Evolutionary conservation across 2,113 vertebrate species (phyloP).

Genomic region (Petromus typicus): DNA sequence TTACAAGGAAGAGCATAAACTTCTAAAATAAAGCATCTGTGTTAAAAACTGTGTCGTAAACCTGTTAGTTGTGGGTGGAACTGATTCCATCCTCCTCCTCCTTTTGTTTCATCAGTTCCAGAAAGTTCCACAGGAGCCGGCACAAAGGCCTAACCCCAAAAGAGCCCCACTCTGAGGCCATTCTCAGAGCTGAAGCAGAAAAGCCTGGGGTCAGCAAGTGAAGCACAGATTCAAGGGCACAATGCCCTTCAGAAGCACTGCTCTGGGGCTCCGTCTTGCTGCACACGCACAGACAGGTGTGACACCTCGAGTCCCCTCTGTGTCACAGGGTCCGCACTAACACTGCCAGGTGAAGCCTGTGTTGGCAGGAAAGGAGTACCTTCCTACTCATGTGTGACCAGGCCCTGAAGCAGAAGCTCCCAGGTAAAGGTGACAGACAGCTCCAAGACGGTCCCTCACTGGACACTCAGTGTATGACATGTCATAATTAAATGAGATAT

Average conservation of each 20-base stretch:
- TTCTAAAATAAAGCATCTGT: constrained; percentile 54
- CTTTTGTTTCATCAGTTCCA: background rate
- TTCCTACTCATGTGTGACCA: background rate
- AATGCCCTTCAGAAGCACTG: background rate
- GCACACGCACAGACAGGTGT: background rate
- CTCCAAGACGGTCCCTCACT: background rate
- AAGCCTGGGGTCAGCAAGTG: background rate
- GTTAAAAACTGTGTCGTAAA: background rate
- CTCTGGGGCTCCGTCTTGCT: background rate
- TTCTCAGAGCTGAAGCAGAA: background rate
- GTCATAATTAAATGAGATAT: background rate
- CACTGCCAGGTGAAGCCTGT: background rate
- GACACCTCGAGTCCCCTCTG: background rate
- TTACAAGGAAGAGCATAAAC: constrained; percentile 53
- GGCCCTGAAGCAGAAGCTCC: background rate
- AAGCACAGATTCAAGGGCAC: background rate
- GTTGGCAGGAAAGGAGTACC: background rate
- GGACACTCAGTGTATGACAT: background rate
- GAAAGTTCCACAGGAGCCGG: background rate
- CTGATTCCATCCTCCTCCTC: background rate
- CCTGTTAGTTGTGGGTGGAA: background rate
- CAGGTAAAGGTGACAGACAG: background rate
- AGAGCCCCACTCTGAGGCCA: background rate
- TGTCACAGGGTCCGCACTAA: background rate
- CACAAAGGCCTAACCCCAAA: background rate